Evolutionary conservation across 2,888 invertebrate species (phyloP).

Genomic region (Adela reaumurella): DNA sequence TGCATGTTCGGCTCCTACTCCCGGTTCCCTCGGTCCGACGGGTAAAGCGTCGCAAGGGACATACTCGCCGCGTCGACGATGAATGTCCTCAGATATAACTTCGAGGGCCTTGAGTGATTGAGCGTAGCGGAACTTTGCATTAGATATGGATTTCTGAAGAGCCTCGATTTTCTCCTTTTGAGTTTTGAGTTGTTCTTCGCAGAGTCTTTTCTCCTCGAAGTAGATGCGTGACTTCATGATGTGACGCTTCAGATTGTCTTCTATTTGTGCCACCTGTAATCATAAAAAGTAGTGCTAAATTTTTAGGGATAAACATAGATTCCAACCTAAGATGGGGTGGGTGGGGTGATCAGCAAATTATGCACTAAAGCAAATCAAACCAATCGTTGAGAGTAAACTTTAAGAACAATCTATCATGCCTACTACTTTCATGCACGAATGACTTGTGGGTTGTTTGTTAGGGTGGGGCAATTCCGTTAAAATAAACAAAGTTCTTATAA

Average conservation of each 20-base stretch:
- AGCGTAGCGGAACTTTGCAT: conserved; percentile 78
- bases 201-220: conserved; percentile 85
- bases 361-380: too few relatives aligned
- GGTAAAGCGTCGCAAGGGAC: conserved; percentile 42
- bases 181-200: conserved; percentile 79
- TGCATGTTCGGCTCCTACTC: conserved; percentile 70
- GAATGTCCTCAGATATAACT: conserved; percentile 89
- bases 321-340: too few relatives aligned
- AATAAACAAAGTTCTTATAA: too few relatives aligned
- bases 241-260: conserved; percentile 76
- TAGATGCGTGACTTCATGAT: conserved; percentile 86
- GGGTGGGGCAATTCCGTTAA: too few relatives aligned
- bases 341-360: too few relatives aligned
- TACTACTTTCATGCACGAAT: too few relatives aligned
- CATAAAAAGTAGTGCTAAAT: background rate
- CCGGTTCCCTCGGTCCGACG: conserved; percentile 62
- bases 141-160: conserved; percentile 73
- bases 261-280: conserved; percentile 67
- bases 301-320: too few relatives aligned
- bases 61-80: conserved; percentile 61
- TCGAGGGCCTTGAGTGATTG: conserved; percentile 80
- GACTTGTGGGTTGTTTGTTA: too few relatives aligned
- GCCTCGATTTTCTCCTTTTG: conserved; percentile 82
- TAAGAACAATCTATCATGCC: too few relatives aligned
- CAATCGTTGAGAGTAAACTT: too few relatives aligned